phyloP scores from a whole-genome alignment of 2,888 invertebrate genomes.

The Arctia plantaginis region DNA sequence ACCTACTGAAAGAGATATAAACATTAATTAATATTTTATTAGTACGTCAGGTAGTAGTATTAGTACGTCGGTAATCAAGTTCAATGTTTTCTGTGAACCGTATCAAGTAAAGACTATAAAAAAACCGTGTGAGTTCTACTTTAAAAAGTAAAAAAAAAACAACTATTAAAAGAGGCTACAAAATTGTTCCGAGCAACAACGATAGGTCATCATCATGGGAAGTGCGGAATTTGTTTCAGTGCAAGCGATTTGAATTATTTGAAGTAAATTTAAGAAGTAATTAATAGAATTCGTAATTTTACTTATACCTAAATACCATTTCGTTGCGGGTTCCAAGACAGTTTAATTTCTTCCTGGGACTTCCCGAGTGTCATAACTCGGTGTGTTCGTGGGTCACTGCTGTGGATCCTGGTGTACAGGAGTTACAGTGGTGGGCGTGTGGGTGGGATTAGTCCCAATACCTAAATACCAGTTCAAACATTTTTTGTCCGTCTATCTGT shows the following conservation, averaged over 20 bases:
- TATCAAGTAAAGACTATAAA: slow-evolving; percentile 1
- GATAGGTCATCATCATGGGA: slow-evolving; percentile 16
- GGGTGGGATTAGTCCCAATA: too few relatives aligned
- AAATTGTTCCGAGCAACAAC: slow-evolving; percentile 8
- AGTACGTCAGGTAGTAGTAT: neutral
- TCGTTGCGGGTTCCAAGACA: too few relatives aligned
- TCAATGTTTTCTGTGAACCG: neutral
- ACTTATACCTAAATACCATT: too few relatives aligned
- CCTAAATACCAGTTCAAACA: too few relatives aligned
- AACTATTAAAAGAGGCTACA: slow-evolving; percentile 11
- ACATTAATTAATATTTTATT: neutral
- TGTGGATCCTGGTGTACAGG: too few relatives aligned
- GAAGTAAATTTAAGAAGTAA: neutral
- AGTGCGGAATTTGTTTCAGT: neutral
- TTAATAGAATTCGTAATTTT: too few relatives aligned
- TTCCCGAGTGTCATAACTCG: too few relatives aligned
- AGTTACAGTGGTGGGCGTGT: too few relatives aligned
- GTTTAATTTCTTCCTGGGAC: too few relatives aligned
- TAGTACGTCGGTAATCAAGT: neutral
- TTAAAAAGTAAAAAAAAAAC: neutral
- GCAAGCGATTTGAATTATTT: neutral
- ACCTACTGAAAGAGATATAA: neutral
- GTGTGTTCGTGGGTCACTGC: too few relatives aligned
- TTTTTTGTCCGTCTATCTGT: too few relatives aligned
- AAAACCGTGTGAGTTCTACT: slow-evolving; percentile 9